These are phyloP conservation scores for Lymantria monacha DNA, from an alignment of 2,888 invertebrate genomes.

Conservation along the genomic window DNA sequence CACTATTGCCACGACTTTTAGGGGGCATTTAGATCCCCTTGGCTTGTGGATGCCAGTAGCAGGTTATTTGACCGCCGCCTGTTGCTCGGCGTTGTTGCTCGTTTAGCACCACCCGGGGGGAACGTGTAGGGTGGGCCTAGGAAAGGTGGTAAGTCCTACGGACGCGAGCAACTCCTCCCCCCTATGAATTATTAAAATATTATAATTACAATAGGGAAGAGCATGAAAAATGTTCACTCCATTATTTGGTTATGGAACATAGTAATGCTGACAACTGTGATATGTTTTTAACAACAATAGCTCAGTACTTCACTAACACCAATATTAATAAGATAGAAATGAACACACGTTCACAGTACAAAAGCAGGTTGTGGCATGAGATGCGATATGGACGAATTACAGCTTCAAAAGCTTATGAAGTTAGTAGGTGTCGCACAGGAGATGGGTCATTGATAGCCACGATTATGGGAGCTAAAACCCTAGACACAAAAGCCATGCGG, in stretches of 20 bases:
- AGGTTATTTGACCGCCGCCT: no score
- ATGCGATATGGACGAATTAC: background rate
- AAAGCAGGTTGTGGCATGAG: background rate
- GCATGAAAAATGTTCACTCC: background rate
- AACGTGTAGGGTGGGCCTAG: no score
- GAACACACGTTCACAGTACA: background rate
- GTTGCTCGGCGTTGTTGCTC: no score
- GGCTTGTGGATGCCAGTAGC: no score
- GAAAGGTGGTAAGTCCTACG: no score
- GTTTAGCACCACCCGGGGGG: no score
- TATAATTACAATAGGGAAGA: background rate
- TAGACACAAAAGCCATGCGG: background rate
- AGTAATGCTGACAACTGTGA: background rate
- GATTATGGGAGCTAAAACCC: no score
- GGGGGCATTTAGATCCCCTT: no score
- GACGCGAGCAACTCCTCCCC: no score
- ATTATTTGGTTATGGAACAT: background rate
- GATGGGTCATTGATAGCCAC: background rate
- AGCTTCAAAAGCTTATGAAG: constrained; percentile 1
- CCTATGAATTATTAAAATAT: background rate
- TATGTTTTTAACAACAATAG: background rate
- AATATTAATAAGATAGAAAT: background rate
- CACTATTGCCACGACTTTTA: no score
- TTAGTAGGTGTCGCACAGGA: background rate
- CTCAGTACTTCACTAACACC: background rate